These are phyloP conservation scores for Amazona vittata DNA, from an alignment of 2,113 vertebrate genomes.

Conservation along the genomic window DNA sequence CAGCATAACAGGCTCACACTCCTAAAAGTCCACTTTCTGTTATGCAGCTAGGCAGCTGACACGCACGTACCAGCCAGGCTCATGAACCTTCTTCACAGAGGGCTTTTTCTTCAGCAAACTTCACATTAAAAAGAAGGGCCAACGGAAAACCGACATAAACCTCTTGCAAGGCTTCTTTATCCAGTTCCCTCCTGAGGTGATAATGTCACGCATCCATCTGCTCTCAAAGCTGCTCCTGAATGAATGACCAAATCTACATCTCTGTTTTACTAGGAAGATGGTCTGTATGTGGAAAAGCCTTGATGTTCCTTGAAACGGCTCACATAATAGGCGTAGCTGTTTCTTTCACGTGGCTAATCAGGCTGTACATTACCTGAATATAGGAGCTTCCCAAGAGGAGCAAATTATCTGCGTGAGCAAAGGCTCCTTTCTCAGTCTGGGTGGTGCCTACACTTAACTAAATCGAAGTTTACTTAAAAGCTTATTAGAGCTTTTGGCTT, in stretches of 20 bases:
- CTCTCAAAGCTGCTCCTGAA: background rate
- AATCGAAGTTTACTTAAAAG: slow-evolving; percentile 55
- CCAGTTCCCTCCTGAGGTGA: background rate
- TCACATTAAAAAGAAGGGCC: background rate
- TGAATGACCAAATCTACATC: background rate
- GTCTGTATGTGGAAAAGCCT: background rate
- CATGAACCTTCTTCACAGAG: background rate
- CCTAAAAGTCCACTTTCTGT: background rate
- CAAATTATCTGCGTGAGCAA: background rate
- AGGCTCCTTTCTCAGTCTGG: background rate
- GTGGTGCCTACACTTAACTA: background rate
- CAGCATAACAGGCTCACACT: background rate
- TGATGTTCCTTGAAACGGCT: background rate
- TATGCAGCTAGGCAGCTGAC: background rate
- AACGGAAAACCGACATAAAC: background rate
- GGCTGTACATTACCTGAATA: background rate
- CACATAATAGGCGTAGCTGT: background rate
- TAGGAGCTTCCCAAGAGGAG: slow-evolving; percentile 17
- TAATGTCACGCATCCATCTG: background rate
- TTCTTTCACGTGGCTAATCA: background rate
- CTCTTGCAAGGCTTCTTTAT: background rate
- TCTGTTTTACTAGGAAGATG: background rate
- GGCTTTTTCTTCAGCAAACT: background rate
- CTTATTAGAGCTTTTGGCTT: slow-evolving; percentile 33
- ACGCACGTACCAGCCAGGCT: background rate